Percentiles rank a stretch among this genome's conserved stretches.
phyloP scores from a whole-genome alignment of 2,888 invertebrate species.

The Anoncus sp. region DNA sequence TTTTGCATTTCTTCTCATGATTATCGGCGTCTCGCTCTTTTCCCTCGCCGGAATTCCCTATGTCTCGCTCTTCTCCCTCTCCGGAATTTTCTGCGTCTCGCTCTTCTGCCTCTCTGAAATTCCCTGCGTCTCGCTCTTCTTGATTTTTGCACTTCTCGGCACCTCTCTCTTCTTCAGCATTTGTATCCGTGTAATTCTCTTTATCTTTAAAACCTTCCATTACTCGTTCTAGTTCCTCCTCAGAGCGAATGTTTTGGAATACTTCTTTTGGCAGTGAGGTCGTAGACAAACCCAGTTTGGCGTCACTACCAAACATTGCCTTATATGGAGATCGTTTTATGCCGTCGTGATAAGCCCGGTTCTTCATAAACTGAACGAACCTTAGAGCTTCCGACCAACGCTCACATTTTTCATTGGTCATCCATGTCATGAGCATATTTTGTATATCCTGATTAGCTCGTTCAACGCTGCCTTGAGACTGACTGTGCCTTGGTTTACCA shows the following conservation, averaged over 20 bases:
- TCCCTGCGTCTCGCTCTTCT: too few relatives aligned
- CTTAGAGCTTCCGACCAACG: slow-evolving; percentile 80
- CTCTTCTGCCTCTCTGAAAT: too few relatives aligned
- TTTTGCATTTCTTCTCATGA: too few relatives aligned
- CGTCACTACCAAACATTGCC: not conserved
- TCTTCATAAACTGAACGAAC: slow-evolving; percentile 82
- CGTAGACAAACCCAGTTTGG: not conserved
- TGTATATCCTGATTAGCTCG: slow-evolving; percentile 67
- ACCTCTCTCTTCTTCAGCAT: too few relatives aligned
- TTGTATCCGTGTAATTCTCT: too few relatives aligned
- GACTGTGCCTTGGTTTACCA: slow-evolving; percentile 61
- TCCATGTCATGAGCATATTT: slow-evolving; percentile 76
- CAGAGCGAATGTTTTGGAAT: not conserved
- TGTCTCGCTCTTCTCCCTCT: too few relatives aligned
- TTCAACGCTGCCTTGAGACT: slow-evolving; percentile 67
- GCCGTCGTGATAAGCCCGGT: slow-evolving; percentile 58
- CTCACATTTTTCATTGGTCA: slow-evolving; percentile 74
- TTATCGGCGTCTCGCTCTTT: too few relatives aligned
- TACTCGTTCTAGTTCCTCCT: not conserved
- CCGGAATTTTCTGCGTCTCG: too few relatives aligned
- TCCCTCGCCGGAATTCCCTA: too few relatives aligned
- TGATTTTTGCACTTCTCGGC: too few relatives aligned
- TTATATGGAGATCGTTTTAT: slow-evolving; percentile 11
- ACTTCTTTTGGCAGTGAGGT: not conserved
- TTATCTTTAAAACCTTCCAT: too few relatives aligned